phyloP scores from a whole-genome alignment of 2,113 vertebrate species.

The Plestiodon gilberti region DNA sequence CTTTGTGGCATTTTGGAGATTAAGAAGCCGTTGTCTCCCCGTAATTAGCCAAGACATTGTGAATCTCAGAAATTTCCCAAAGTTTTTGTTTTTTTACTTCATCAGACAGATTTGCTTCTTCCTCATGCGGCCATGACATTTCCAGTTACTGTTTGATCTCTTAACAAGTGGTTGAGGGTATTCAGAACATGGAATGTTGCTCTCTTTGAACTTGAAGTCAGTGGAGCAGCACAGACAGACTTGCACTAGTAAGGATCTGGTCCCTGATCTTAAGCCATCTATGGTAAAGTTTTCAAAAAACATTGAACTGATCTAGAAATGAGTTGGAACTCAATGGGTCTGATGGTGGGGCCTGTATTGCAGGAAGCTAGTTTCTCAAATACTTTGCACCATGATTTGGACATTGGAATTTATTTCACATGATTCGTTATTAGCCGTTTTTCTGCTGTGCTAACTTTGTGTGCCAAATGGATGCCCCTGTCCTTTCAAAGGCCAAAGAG shows the following conservation, averaged over 20 bases:
- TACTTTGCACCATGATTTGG: neutral
- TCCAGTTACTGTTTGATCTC: constrained; percentile 13
- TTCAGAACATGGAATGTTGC: rapidly evolving
- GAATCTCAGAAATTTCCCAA: constrained; percentile 36
- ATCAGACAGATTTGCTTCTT: constrained; percentile 15
- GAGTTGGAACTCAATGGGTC: neutral
- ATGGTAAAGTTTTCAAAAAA: neutral
- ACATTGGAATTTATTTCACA: neutral
- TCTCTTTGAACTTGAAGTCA: neutral
- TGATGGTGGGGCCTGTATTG: neutral
- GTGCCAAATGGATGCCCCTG: constrained; percentile 5
- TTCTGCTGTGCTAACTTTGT: neutral
- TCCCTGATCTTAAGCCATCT: neutral
- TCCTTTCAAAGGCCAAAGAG: rapidly evolving
- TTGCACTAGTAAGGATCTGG: neutral
- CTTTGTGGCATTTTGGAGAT: neutral
- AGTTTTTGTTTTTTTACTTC: constrained; percentile 18
- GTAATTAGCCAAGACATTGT: constrained; percentile 47
- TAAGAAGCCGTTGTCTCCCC: neutral
- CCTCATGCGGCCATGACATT: constrained; percentile 20
- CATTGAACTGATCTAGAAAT: neutral
- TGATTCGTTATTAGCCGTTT: neutral
- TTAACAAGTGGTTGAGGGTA: constrained; percentile 32
- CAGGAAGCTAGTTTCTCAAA: neutral
- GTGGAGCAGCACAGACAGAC: constrained; percentile 12